These are phyloP conservation scores for Agrotis ipsilon DNA, from an alignment of 2,888 invertebrate species.

Conservation along the genomic window DNA sequence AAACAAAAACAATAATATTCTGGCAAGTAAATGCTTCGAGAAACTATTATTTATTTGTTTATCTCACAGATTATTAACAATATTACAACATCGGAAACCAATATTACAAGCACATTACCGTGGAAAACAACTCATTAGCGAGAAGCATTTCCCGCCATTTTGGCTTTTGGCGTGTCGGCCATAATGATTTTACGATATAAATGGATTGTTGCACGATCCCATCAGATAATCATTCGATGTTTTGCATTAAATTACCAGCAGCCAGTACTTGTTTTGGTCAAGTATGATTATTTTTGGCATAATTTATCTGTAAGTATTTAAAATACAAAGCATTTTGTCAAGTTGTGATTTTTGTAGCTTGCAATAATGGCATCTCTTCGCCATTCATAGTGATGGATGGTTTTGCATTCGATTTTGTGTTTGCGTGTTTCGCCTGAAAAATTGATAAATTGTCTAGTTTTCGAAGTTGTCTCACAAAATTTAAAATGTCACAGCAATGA, in stretches of 20 bases:
- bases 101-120: constrained; percentile 50
- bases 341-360: constrained; percentile 2
- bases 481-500: background rate
- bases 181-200: constrained; percentile 51
- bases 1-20: background rate
- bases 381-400: background rate
- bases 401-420: background rate
- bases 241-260: constrained; percentile 16
- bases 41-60: constrained; percentile 33
- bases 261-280: constrained; percentile 8
- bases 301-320: background rate
- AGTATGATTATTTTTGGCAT: background rate
- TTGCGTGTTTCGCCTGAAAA: background rate
- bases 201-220: constrained; percentile 40
- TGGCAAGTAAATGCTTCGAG: background rate
- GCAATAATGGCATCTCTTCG: background rate
- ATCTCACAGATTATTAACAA: constrained; percentile 33
- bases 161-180: constrained; percentile 39
- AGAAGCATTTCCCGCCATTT: constrained; percentile 42
- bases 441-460: constrained; percentile 12
- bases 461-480: no score
- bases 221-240: constrained; percentile 41
- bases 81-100: constrained; percentile 15
- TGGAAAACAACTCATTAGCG: constrained; percentile 52
- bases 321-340: background rate